Evolutionary conservation across 1,140 invertebrate species (phyloP).

Genomic region (Hyles vespertilio): DNA sequence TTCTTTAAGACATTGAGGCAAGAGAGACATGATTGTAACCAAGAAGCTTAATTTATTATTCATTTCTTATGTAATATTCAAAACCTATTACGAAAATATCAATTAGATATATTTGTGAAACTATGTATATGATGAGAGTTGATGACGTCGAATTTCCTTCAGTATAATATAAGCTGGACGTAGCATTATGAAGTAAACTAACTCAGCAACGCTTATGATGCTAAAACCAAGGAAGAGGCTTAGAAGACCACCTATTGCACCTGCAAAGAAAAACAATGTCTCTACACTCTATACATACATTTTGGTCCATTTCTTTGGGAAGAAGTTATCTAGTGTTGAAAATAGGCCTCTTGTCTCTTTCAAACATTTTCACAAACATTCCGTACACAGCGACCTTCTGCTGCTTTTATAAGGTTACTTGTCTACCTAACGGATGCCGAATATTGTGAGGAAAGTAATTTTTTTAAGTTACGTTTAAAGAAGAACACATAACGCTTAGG

Average conservation of each 20-base stretch:
- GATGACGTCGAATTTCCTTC: constrained; percentile 12
- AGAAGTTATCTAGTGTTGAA: no score
- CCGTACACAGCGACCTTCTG: no score
- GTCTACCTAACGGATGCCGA: no score
- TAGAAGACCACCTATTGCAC: constrained; percentile 77
- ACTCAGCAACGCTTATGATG: constrained; percentile 77
- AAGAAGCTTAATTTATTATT: not conserved
- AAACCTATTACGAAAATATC: not conserved
- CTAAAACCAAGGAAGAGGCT: constrained; percentile 79
- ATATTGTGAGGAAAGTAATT: no score
- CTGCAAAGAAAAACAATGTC: constrained; percentile 46
- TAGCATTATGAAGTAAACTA: constrained; percentile 75
- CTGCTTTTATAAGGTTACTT: no score
- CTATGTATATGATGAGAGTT: no score
- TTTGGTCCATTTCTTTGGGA: no score
- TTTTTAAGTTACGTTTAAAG: no score
- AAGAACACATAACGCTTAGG: no score
- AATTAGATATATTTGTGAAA: no score
- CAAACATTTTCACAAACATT: no score
- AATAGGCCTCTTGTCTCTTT: no score
- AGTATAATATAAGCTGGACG: constrained; percentile 48
- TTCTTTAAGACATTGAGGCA: not conserved
- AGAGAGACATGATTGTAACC: not conserved
- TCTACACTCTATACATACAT: not conserved
- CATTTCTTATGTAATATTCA: not conserved